These are phyloP conservation scores for Athripsodes cinereus DNA, from an alignment of 2,888 invertebrate species.

Conservation along the genomic window DNA sequence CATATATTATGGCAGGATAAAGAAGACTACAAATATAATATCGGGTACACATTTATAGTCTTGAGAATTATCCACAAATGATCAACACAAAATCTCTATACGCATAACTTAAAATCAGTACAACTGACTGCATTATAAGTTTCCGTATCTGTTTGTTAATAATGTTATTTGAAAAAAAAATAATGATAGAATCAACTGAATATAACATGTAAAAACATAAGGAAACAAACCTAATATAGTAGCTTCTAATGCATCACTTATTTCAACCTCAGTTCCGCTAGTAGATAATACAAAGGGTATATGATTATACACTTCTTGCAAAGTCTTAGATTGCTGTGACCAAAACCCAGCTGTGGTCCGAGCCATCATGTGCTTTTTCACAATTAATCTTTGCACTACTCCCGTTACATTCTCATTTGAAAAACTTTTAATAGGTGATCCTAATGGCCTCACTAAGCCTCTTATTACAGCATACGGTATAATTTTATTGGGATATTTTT, in stretches of 20 bases:
- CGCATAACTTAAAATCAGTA: too few relatives aligned
- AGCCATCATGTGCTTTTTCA: slow-evolving; percentile 79
- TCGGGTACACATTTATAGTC: too few relatives aligned
- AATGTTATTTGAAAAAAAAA: too few relatives aligned
- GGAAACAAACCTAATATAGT: slow-evolving; percentile 55
- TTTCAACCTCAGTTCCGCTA: slow-evolving; percentile 60
- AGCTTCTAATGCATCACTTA: slow-evolving; percentile 68
- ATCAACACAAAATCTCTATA: too few relatives aligned
- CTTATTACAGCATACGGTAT: slow-evolving; percentile 70
- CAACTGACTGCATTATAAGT: too few relatives aligned
- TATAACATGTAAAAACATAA: too few relatives aligned
- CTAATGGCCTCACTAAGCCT: slow-evolving; percentile 70
- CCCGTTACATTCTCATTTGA: slow-evolving; percentile 69
- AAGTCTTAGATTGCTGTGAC: slow-evolving; percentile 73
- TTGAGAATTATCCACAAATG: too few relatives aligned
- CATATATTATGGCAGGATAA: too few relatives aligned
- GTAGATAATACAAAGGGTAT: slow-evolving; percentile 72
- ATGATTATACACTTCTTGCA: slow-evolving; percentile 71
- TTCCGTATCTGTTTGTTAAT: too few relatives aligned
- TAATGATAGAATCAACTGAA: too few relatives aligned
- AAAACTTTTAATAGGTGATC: slow-evolving; percentile 67
- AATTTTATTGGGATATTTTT: slow-evolving; percentile 55
- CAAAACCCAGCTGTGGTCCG: slow-evolving; percentile 80
- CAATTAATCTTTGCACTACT: slow-evolving; percentile 71
- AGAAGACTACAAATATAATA: too few relatives aligned